Evolutionary conservation across 2,113 vertebrate genomes (phyloP).

Genomic region (Erythrocercus mccallii): DNA sequence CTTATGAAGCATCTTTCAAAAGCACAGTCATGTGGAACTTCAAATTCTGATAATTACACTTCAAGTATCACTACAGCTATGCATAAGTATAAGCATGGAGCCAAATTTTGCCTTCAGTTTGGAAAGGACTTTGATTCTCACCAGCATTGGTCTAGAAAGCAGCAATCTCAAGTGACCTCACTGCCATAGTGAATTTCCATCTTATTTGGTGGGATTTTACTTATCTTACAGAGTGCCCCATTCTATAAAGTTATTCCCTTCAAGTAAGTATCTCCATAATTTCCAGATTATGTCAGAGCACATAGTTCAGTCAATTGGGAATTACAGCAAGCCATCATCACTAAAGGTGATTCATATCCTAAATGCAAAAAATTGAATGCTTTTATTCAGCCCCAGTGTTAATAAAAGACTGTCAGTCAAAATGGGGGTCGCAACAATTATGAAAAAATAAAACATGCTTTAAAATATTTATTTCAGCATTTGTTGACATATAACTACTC

Average conservation of each 20-base stretch:
- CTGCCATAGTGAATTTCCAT: neutral
- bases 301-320: neutral
- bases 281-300: neutral
- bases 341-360: neutral
- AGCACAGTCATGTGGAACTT: neutral
- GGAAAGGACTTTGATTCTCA: neutral
- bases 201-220: neutral
- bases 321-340: neutral
- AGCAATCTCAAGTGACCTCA: neutral
- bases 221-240: neutral
- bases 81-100: neutral
- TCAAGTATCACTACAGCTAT: neutral
- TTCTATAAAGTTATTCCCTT: neutral
- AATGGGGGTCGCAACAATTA: neutral
- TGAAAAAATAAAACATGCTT: neutral
- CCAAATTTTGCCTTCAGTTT: neutral
- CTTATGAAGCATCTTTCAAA: neutral
- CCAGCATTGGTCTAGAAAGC: neutral
- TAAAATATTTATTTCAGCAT: neutral
- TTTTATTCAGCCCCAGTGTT: neutral
- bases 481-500: neutral
- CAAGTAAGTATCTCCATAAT: neutral
- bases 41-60: neutral
- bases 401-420: neutral
- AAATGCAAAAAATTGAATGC: neutral